phyloP scores from a whole-genome alignment of 2,797 vertebrate genomes.

The Caiman crocodilus region DNA sequence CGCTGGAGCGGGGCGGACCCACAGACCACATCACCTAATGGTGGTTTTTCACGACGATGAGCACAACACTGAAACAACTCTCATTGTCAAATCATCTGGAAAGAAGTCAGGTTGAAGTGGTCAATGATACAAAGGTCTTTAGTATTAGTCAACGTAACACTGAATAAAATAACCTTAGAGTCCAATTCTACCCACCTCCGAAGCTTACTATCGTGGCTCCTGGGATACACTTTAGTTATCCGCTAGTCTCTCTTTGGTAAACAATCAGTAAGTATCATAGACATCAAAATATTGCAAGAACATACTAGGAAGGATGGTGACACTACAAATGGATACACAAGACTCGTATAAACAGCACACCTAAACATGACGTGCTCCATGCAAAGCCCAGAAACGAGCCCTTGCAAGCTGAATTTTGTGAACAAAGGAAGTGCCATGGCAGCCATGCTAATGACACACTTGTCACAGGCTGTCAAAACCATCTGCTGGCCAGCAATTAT shows the following conservation, averaged over 20 bases:
- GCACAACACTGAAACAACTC: accelerated
- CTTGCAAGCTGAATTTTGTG: background rate
- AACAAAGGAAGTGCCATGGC: background rate
- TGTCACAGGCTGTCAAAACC: accelerated
- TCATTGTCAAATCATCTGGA: accelerated
- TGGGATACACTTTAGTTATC: background rate
- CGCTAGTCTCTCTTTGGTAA: background rate
- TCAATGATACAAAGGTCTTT: accelerated
- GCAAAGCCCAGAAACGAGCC: background rate
- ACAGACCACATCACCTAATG: accelerated
- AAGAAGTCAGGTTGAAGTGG: background rate
- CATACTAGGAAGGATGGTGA: background rate
- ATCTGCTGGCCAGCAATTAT: background rate
- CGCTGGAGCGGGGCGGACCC: background rate
- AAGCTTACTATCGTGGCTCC: background rate
- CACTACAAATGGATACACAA: background rate
- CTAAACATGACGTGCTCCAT: background rate
- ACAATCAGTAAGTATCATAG: background rate
- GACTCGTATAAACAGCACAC: accelerated
- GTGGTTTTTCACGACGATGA: accelerated
- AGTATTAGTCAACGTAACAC: background rate
- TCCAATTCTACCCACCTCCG: background rate
- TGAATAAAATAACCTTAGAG: background rate
- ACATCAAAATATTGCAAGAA: background rate
- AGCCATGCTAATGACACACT: accelerated